Base-by-base conservation (phyloP, 1,140 invertebrate genomes). In the Aphidius ervi region DNA sequence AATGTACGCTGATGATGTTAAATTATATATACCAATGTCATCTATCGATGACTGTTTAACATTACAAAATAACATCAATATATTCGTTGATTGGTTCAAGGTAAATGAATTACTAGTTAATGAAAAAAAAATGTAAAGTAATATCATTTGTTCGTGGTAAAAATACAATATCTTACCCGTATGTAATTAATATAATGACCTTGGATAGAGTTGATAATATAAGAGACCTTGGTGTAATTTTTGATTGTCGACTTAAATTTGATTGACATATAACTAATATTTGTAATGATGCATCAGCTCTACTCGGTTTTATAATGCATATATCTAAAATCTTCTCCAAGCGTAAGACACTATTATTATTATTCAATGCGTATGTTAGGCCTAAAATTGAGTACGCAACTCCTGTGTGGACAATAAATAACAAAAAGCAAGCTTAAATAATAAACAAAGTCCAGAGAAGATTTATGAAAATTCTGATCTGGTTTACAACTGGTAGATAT, bases 1-100 rank as follows among this genome's bases (percentile, higher is more conserved):
- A 10, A 20, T 37, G 49, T 50, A 50, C 40, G 49, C 49, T 7
- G 49, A 50, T 31, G 49, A 50, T 50, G 20, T 50, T 9, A 50
- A 39, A 31, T 31, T 50, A 20, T 50, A 37, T 9, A 50, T 20
- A 9, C 7, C 4, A 50, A 50, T 50, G 40, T 31, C 5, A 31
- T 9, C 20, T 50, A 23, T 39, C 1, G 5, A 5, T 9, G 23
- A 50, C 2, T 37, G 9, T 50, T 1, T 7, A 6, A 50, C 40
- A 8, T 8, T 40, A 9, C 49, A 50, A 39, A 50, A 39, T 31
- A 9, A 40, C 9, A 50, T 50, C 9, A 10, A 37, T 50, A 7
- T 31, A 39, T 31, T 50, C 40, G 5, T 5, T 50, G 6, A 4
- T 0, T 50, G 31, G 48, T 50, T 31, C 48, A 16, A 50, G 5